Conservation (phyloP, 2,797 vertebrate species). For the Melanotaenia maccullochi region DNA sequence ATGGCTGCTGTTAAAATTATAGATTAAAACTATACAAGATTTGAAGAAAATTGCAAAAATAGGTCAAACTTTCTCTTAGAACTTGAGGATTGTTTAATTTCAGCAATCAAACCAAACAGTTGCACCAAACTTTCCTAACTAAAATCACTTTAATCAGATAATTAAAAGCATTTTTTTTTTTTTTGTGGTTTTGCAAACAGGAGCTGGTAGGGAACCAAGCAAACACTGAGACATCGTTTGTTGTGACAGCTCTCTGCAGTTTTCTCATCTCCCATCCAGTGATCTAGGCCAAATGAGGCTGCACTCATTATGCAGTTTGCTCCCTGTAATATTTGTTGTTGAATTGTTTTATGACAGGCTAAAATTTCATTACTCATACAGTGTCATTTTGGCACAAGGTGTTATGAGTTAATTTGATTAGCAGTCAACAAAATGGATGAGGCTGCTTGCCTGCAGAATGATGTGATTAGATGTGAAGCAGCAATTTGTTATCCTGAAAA, state of each 20-base stretch:
- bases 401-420: constrained; percentile 57
- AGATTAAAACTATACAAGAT: neutral
- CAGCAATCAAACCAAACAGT: constrained; percentile 1
- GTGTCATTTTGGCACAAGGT: constrained; percentile 29
- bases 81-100: neutral
- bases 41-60: neutral
- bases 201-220: neutral
- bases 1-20: neutral
- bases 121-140: neutral
- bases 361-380: constrained; percentile 48
- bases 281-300: constrained; percentile 22
- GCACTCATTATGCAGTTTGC: constrained; percentile 8
- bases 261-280: neutral
- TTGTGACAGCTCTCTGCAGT: neutral
- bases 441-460: constrained; percentile 34
- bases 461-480: constrained; percentile 54
- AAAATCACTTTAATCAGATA: neutral
- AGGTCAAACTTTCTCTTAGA: neutral
- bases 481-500: constrained; percentile 52
- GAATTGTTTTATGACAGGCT: constrained; percentile 38
- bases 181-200: constrained; percentile 5
- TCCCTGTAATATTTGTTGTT: constrained; percentile 22
- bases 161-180: neutral
- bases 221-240: neutral
- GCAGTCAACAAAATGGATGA: constrained; percentile 55